A percentile compares a stretch with the other conserved stretches of the same genome.
These are phyloP conservation scores for Rhipidura dahli DNA, from an alignment of 2,113 vertebrate species.

Conservation along the genomic window DNA sequence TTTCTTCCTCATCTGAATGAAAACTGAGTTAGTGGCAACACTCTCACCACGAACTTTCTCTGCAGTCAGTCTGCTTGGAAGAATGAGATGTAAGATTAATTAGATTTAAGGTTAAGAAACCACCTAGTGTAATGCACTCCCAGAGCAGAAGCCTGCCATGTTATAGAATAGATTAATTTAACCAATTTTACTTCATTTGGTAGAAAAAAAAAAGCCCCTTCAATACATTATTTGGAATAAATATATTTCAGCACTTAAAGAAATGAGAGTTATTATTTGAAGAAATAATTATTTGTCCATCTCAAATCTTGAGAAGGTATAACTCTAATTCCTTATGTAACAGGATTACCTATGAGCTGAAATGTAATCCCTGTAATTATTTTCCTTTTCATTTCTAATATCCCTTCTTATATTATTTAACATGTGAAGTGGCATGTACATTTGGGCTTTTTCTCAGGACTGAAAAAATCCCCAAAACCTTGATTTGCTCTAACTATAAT, in stretches of 20 bases:
- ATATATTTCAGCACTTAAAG: background rate
- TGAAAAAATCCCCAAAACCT: background rate
- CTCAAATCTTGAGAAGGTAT: background rate
- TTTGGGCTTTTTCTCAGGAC: background rate
- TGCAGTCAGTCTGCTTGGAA: background rate
- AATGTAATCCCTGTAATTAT: constrained; percentile 10
- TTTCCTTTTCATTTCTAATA: constrained; percentile 7
- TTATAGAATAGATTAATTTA: background rate
- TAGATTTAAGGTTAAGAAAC: background rate
- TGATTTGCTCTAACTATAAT: background rate
- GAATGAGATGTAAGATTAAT: background rate
- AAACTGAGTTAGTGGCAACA: background rate
- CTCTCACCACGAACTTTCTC: background rate
- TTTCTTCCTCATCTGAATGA: background rate
- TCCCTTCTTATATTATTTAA: background rate
- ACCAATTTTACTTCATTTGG: background rate
- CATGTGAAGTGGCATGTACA: background rate
- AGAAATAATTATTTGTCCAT: background rate
- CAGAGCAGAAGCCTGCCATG: background rate
- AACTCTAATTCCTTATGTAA: background rate
- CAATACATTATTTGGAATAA: background rate
- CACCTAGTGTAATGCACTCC: background rate
- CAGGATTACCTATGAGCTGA: background rate
- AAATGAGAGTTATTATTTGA: background rate
- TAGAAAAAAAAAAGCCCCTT: background rate